These are phyloP conservation scores for Penaeus monodon DNA, from an alignment of 2,888 invertebrate species.

Conservation along the genomic window DNA sequence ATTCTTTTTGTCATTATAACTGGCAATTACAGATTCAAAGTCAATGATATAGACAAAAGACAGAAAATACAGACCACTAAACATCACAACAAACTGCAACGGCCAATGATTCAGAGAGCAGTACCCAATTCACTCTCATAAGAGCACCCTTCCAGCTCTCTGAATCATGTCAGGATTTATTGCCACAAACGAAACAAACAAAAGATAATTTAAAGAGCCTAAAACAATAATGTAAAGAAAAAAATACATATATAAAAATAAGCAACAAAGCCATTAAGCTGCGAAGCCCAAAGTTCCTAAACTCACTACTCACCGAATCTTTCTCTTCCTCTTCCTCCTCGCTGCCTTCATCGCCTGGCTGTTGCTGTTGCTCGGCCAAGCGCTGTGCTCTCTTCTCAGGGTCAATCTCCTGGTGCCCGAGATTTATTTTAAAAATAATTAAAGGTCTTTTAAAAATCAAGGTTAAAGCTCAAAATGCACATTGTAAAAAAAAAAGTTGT, in stretches of 20 bases:
- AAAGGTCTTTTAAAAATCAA: too few species aligned
- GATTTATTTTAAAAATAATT: background rate
- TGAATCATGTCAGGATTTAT: background rate
- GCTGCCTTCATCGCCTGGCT: conserved; percentile 33
- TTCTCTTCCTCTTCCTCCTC: conserved; percentile 53
- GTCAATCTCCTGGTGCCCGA: conserved; percentile 59
- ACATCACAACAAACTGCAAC: too few species aligned
- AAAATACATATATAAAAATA: background rate
- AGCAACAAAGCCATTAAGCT: background rate
- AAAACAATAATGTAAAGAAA: background rate
- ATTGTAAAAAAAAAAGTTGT: too few species aligned
- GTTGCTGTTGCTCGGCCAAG: conserved; percentile 49
- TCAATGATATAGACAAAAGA: too few species aligned
- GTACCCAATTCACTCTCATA: too few species aligned
- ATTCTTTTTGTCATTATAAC: too few species aligned
- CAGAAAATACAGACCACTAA: too few species aligned
- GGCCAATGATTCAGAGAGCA: too few species aligned
- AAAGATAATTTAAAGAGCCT: background rate
- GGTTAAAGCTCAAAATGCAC: too few species aligned
- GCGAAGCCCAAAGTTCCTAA: background rate
- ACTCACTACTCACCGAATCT: conserved; percentile 40
- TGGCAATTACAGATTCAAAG: too few species aligned
- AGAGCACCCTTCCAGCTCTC: too few species aligned
- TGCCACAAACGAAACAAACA: background rate
- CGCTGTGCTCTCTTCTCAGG: conserved; percentile 62